Base-by-base conservation (phyloP, 2,888 invertebrate genomes). In the Morpho helenor region DNA sequence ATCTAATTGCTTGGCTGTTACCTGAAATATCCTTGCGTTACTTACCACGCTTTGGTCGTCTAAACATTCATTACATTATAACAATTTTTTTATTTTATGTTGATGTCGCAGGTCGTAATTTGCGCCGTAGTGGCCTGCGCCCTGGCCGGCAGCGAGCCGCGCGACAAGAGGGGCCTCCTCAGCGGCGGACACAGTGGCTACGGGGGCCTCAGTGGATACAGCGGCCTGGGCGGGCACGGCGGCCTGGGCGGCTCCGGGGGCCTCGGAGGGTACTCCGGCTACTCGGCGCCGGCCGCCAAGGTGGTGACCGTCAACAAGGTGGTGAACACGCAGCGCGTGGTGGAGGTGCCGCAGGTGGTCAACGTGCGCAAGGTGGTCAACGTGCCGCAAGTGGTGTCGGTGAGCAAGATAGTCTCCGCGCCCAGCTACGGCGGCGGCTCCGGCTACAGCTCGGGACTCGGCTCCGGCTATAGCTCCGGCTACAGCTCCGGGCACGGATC, bases 331-430 rank as follows among this genome's bases (percentile, higher is more conserved):
- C 70, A 68, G 31, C 72, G 69, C 58, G 73, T 76, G 39, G 71
- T 77, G 45, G 66, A 68, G 47, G 75, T 74, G 23, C 79, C 81
- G 7, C 74, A 79, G 60, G 74, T 77, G 8, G 70, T 80, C 44
- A 66, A 68, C 42, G 77, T 79, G 8, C 77, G 72, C 62, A 82
- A 77, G 61, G 69, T 79, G 40, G 74, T 84, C 63, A 72, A 75
- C 53, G 77, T 77, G 60, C 80, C 77, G n/a, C 75, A 77, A 68
- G 79, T 79, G 63, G 75, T 82, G 66, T 72, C 82, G 56, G 80
- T 82, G 56, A 84, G 83, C 69, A 70, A 74, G 63, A 73, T 80
- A 50, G 77, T 84, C 55, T 70, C 81, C 49, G 69, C 74, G 41
- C 69, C 72, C 57, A 59, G 55, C n/a, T 56, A 56, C 56, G 51